These are phyloP conservation scores for Apus apus DNA, from an alignment of 2,113 vertebrate species.

Conservation along the genomic window DNA sequence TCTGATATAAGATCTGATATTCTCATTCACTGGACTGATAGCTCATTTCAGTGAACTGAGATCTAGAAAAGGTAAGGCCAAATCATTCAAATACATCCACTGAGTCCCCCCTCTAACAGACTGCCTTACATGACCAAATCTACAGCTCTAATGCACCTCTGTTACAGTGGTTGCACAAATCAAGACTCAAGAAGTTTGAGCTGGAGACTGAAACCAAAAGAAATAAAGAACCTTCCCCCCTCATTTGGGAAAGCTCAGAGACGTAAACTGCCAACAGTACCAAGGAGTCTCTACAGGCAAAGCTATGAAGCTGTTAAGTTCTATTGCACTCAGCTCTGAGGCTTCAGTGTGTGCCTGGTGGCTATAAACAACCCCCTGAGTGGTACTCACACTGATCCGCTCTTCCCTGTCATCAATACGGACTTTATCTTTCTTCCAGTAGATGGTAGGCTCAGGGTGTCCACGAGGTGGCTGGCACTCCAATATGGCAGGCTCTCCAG, in stretches of 20 bases:
- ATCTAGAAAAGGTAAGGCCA: not conserved
- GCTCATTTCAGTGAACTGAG: not conserved
- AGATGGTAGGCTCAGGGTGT: slow-evolving; percentile 96
- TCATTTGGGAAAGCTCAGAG: not conserved
- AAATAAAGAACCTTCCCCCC: not conserved
- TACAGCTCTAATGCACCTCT: not conserved
- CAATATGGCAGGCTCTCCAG: slow-evolving; percentile 94
- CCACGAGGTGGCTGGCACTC: slow-evolving; percentile 96
- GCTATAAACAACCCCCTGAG: fast-evolving
- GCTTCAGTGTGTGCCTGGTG: not conserved
- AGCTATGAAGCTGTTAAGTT: not conserved
- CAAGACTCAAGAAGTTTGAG: not conserved
- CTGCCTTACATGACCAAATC: not conserved
- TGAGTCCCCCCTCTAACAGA: not conserved
- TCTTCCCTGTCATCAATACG: slow-evolving; percentile 94
- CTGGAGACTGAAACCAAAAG: not conserved
- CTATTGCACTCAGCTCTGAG: not conserved
- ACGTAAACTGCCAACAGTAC: not conserved
- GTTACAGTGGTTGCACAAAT: not conserved
- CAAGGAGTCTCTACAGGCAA: fast-evolving
- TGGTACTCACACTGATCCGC: slow-evolving; percentile 88
- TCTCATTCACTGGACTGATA: not conserved
- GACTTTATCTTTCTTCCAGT: slow-evolving; percentile 98
- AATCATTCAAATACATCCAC: not conserved
- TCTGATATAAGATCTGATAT: not conserved